Percentiles rank a stretch among this genome's conserved stretches.
phyloP scores from a whole-genome alignment of 2,888 invertebrate genomes.

The Mythimna pallens region DNA sequence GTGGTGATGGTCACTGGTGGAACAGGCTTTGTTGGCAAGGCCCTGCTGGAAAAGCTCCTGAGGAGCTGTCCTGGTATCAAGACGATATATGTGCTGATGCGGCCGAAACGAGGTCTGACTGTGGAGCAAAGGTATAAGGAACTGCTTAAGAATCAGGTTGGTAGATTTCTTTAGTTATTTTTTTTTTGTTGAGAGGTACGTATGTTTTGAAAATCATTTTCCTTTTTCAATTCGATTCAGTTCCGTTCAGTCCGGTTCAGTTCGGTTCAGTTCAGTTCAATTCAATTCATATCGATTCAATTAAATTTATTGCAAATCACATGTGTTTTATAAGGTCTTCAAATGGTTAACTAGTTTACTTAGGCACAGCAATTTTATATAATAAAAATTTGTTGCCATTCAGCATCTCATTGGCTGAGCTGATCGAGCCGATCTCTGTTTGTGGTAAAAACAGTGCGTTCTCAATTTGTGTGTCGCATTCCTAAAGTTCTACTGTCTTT shows the following conservation, averaged over 20 bases:
- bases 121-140: constrained; percentile 94
- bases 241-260: no score
- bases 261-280: no score
- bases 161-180: constrained; percentile 33
- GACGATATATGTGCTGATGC: constrained; percentile 95
- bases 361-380: no score
- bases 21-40: constrained; percentile 97
- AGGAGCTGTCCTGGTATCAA: constrained; percentile 95
- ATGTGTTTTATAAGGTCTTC: no score
- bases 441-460: no score
- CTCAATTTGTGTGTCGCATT: no score
- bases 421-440: no score
- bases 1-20: constrained; percentile 90
- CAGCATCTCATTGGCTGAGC: no score
- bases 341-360: no score
- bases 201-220: neutral
- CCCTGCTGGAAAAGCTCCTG: constrained; percentile 97
- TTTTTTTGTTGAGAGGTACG: constrained; percentile 12
- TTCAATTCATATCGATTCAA: no score
- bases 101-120: constrained; percentile 93
- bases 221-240: neutral
- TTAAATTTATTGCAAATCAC: no score
- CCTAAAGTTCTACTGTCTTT: no score
- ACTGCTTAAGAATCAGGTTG: constrained; percentile 93
- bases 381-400: neutral